A percentile compares a stretch with the other conserved stretches of the same genome.
phyloP scores from a whole-genome alignment of 2,888 invertebrate species.

The Drosophila parthenogenetica region DNA sequence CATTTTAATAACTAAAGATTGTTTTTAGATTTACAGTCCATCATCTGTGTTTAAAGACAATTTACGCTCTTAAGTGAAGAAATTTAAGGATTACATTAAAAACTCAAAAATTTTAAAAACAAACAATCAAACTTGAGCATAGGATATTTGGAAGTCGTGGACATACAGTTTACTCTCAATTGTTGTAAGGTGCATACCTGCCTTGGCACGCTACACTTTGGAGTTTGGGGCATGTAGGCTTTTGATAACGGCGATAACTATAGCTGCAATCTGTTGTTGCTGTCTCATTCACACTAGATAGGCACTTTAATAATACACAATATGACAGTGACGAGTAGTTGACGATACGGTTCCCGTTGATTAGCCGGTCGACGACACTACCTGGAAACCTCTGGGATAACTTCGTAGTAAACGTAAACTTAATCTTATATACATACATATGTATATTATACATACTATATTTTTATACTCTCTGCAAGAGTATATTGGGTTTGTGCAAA shows the following conservation, averaged over 20 bases:
- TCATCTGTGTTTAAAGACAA: too few species aligned
- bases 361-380: constrained; percentile 40
- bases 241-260: constrained; percentile 30
- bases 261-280: constrained; percentile 13
- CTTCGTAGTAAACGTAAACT: constrained; percentile 33
- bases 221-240: constrained; percentile 14
- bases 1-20: too few species aligned
- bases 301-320: constrained; percentile 6
- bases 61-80: too few species aligned
- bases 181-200: constrained; percentile 10
- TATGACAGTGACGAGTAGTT: constrained; percentile 27
- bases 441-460: background rate
- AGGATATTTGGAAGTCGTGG: background rate
- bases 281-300: constrained; percentile 42
- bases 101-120: background rate
- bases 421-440: too few species aligned
- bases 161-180: background rate
- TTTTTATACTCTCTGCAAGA: too few species aligned
- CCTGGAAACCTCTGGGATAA: constrained; percentile 34
- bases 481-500: too few species aligned
- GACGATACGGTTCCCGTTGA: constrained; percentile 34
- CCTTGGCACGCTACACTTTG: constrained; percentile 3
- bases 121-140: too few species aligned
- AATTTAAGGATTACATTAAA: too few species aligned
- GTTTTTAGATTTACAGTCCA: too few species aligned